A percentile compares a stretch with the other conserved stretches of the same genome.
Evolutionary conservation across 2,113 vertebrate species (phyloP).

Genomic region (Gadus macrocephalus): DNA sequence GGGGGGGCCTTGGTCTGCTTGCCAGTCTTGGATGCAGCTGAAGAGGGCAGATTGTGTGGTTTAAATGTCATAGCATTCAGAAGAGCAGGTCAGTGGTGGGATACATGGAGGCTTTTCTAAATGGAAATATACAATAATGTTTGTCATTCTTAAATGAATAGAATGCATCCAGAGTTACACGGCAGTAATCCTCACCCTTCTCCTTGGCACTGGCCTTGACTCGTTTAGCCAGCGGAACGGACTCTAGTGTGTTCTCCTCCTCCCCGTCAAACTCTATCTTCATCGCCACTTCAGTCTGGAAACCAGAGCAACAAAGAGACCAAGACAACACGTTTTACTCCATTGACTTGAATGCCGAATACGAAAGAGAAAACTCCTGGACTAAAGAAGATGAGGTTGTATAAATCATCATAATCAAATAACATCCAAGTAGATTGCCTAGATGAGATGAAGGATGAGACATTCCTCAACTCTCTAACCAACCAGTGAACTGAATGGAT

Average conservation of each 20-base stretch:
- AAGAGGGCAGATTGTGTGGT: not conserved
- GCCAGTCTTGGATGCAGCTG: slow-evolving; percentile 60
- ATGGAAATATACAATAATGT: too few species aligned
- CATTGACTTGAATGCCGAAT: not conserved
- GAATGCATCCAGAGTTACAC: not conserved
- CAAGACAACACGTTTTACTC: too few species aligned
- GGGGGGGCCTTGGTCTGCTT: slow-evolving; percentile 81
- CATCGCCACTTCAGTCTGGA: slow-evolving; percentile 63
- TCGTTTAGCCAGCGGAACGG: slow-evolving; percentile 76
- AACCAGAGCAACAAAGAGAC: not conserved
- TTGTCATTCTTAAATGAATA: too few species aligned
- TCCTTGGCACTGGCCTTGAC: slow-evolving; percentile 70
- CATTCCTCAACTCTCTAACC: too few species aligned
- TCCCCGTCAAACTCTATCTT: slow-evolving; percentile 78
- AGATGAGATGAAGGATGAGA: too few species aligned
- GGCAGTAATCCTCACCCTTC: slow-evolving; percentile 44
- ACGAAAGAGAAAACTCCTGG: too few species aligned
- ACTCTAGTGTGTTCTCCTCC: slow-evolving; percentile 40
- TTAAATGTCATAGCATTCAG: not conserved
- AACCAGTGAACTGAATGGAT: too few species aligned
- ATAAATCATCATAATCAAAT: too few species aligned
- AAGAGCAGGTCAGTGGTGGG: not conserved
- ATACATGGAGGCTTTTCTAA: not conserved
- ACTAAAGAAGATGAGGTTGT: too few species aligned
- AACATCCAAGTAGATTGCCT: too few species aligned